phyloP scores from a whole-genome alignment of 2,113 vertebrate genomes.

The Sterna hirundo region DNA sequence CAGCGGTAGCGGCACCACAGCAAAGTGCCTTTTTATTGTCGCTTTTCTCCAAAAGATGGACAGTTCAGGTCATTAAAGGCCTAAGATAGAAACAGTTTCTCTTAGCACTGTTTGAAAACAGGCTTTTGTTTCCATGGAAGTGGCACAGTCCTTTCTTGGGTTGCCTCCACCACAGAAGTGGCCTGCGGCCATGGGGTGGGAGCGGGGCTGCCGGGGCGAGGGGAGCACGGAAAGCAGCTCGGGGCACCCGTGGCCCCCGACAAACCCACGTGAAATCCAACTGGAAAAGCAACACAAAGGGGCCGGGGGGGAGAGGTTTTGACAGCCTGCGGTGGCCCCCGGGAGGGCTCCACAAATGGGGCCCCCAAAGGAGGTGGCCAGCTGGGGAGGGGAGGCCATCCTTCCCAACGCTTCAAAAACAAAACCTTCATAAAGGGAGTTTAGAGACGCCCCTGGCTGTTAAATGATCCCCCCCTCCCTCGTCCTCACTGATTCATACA shows the following conservation, averaged over 20 bases:
- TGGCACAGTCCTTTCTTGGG: slow-evolving; percentile 62
- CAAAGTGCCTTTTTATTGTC: slow-evolving; percentile 7
- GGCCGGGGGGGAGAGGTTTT: slow-evolving; percentile 25
- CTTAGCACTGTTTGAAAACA: slow-evolving; percentile 79
- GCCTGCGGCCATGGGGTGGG: neutral
- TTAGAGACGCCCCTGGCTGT: neutral
- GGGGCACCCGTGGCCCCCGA: slow-evolving; percentile 35
- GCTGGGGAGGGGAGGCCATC: neutral
- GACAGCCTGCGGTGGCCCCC: slow-evolving; percentile 56
- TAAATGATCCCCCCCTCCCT: neutral
- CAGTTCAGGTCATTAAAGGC: slow-evolving; percentile 77
- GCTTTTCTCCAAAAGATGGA: slow-evolving; percentile 49
- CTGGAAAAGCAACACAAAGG: slow-evolving; percentile 78
- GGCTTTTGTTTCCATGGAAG: slow-evolving; percentile 77
- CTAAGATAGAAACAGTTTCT: slow-evolving; percentile 73
- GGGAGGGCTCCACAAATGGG: neutral
- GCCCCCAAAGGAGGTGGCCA: neutral
- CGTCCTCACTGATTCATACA: neutral
- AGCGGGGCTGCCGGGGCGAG: neutral
- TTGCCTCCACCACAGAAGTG: slow-evolving; percentile 36
- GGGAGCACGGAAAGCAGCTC: neutral
- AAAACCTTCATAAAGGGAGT: slow-evolving; percentile 66
- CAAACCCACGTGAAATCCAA: slow-evolving; percentile 79
- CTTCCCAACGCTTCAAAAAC: slow-evolving; percentile 54
- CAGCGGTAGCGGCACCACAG: neutral